Conservation (phyloP, 2,113 vertebrate species). For the Leucosticte australis region DNA sequence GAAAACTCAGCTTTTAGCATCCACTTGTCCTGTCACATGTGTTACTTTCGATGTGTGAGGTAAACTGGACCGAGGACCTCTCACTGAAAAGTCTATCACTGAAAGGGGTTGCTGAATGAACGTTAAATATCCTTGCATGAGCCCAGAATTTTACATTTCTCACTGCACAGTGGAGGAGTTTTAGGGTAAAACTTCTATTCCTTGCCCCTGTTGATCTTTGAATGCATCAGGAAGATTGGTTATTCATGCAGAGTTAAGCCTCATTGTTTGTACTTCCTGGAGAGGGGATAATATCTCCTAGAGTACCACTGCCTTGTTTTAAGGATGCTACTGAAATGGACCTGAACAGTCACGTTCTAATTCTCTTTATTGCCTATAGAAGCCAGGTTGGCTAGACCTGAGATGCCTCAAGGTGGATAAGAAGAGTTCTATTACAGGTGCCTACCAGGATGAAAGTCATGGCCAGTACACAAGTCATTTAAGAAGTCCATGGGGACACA, state of each 20-base stretch:
- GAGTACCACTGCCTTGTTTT: not conserved
- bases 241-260: not conserved
- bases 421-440: not conserved
- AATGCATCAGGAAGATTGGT: not conserved
- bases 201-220: not conserved
- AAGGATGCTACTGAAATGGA: not conserved
- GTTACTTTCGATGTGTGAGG: not conserved
- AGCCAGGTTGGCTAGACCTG: not conserved
- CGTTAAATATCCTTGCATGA: not conserved
- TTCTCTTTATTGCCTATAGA: not conserved
- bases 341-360: not conserved
- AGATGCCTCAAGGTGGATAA: not conserved
- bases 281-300: not conserved
- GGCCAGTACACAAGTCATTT: not conserved
- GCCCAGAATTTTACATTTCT: not conserved
- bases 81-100: not conserved
- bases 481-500: not conserved
- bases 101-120: not conserved
- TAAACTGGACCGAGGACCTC: not conserved
- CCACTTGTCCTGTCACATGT: not conserved
- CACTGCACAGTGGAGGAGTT: not conserved
- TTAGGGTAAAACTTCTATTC: not conserved
- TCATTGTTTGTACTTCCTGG: not conserved
- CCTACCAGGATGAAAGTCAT: not conserved
- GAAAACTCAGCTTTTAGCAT: not conserved